Percentiles rank a stretch among this genome's conserved stretches.
Evolutionary conservation across 2,113 vertebrate genomes (phyloP).

Genomic region (Corydoras maculifer): DNA sequence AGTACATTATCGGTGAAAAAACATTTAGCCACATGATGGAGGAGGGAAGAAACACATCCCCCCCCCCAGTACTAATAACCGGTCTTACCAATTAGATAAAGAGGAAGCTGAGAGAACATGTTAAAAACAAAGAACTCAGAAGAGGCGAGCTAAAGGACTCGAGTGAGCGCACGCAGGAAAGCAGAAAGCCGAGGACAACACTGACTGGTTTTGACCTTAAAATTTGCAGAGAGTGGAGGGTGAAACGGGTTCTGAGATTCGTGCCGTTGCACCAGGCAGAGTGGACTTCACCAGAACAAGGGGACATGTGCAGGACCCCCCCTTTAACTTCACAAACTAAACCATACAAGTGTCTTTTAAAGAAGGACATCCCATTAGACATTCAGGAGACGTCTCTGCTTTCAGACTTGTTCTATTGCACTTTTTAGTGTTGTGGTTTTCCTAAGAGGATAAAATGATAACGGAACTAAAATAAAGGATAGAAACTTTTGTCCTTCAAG

Average conservation of each 20-base stretch:
- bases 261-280: conserved; percentile 38
- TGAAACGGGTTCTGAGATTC: conserved; percentile 38
- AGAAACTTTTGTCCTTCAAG: background rate
- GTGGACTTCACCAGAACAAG: conserved; percentile 64
- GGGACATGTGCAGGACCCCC: background rate
- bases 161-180: conserved; percentile 14
- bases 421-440: conserved; percentile 51
- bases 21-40: conserved; percentile 62
- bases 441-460: conserved; percentile 5
- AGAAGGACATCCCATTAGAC: background rate
- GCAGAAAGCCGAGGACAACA: conserved; percentile 46
- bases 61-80: conserved; percentile 40
- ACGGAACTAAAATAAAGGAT: conserved; percentile 1
- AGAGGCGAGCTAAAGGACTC: too few relatives aligned
- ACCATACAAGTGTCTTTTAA: background rate
- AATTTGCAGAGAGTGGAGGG: conserved; percentile 45
- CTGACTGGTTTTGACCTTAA: conserved; percentile 50
- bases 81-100: conserved; percentile 49
- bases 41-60: background rate
- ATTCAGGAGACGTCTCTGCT: conserved; percentile 23
- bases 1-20: conserved; percentile 71
- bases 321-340: background rate
- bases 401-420: conserved; percentile 57
- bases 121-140: too few relatives aligned
- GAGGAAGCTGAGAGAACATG: conserved; percentile 34